Evolutionary conservation across 2,797 vertebrate genomes (phyloP), one percentile per base, ranked within the genome.

Genomic region (Chaenodraco wilsoni): DNA sequence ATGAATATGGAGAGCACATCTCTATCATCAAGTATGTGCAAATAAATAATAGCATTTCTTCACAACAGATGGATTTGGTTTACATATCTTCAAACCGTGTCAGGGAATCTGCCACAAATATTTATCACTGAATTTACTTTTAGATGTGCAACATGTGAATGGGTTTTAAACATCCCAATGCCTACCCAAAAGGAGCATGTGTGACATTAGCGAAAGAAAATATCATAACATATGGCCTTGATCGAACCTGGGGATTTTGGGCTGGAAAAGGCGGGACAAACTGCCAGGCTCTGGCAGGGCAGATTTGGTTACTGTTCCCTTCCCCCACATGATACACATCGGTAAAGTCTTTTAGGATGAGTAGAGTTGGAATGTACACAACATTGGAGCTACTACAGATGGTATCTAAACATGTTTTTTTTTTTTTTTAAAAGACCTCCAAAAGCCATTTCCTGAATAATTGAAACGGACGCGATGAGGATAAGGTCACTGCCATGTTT

Each of bases 191-290:
- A 74, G 59, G 70, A 21, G 44, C 17, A 44, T 41, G 45, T 65
- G 62, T 65, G 67, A 72, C 46, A 72, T 52, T n/a, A 71, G 65
- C 67, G 11, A 84, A 65, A 72, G 27, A 76, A 27, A 65, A 73
- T 43, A 69, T 49, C 9, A 48, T 46, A 58, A 61, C 70, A 83
- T 76, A 76, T 80, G 66, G 75, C 62, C 52, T 72, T 40, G 51
- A 74, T 66, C 12, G 31, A 69, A 69, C 64, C 23, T 10, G 50
- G 9, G 56, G 72, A 67, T 61, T 81, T 43, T 51, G 49, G 49
- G 54, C 37, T 67, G 66, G 67, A 65, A 59, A 33, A 62, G 65
- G 61, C 65, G 31, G 23, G 76, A 57, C 59, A 33, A 67, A 64
- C 60, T 70, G 58, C 56, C 57, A 57, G n/a, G 27, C n/a, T 64